These are phyloP conservation scores for Porites lobata DNA, from an alignment of 92 coral and sea anemone genomes.

Conservation along the genomic window DNA sequence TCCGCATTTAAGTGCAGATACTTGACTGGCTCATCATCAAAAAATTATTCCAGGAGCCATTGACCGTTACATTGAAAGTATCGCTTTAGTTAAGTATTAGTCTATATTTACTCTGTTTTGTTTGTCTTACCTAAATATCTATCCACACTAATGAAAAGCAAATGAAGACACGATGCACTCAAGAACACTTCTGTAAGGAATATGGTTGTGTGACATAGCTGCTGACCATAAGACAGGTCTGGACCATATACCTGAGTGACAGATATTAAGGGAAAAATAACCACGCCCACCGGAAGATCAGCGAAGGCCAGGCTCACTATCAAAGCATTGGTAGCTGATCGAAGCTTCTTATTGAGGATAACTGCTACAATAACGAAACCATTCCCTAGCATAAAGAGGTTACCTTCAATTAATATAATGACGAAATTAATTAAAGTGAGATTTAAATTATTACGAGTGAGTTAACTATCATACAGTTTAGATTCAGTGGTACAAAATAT, in stretches of 20 bases:
- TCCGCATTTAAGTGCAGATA: no score
- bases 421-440: not conserved
- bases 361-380: slow-evolving; percentile 74
- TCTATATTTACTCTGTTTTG: no score
- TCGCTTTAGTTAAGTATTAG: no score
- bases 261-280: slow-evolving; percentile 82
- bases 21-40: no score
- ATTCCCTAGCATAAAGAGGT: slow-evolving; percentile 60
- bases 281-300: slow-evolving; percentile 83
- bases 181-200: slow-evolving; percentile 83
- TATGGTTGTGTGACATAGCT: slow-evolving; percentile 76
- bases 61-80: no score
- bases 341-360: slow-evolving; percentile 69
- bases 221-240: slow-evolving; percentile 61
- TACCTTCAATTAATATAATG: not conserved
- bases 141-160: slow-evolving; percentile 85
- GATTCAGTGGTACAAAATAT: no score
- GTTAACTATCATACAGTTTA: no score
- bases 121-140: slow-evolving; percentile 77
- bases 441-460: not conserved
- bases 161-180: slow-evolving; percentile 86
- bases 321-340: slow-evolving; percentile 81
- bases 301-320: slow-evolving; percentile 85
- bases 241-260: slow-evolving; percentile 86
- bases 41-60: no score